These are phyloP conservation scores for Brachionus calyciflorus DNA, from an alignment of 1,140 invertebrate genomes.

Conservation along the genomic window DNA sequence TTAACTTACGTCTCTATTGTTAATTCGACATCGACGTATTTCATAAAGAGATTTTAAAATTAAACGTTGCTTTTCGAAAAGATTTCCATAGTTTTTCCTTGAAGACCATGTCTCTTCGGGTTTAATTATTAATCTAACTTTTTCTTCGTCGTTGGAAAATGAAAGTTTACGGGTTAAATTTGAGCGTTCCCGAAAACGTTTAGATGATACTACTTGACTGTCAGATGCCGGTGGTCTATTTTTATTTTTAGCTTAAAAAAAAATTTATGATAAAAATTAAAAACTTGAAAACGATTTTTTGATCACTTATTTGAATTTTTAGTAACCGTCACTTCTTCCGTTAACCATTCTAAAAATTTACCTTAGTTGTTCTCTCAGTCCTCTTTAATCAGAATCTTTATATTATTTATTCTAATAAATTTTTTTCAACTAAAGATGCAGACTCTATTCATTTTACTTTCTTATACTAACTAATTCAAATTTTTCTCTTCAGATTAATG, in stretches of 20 bases:
- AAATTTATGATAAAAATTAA: no score
- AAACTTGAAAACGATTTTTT: neutral
- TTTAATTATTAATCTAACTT: constrained; percentile 4
- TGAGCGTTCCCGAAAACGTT: neutral
- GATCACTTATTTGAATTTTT: no score
- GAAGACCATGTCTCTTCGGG: neutral
- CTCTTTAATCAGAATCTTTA: no score
- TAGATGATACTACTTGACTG: neutral
- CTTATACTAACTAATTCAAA: no score
- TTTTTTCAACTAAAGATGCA: no score
- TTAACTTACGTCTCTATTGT: constrained; percentile 31
- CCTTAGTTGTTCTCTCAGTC: no score
- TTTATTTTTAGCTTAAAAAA: neutral
- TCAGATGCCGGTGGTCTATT: neutral
- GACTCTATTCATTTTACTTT: no score
- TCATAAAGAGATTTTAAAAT: constrained; percentile 27
- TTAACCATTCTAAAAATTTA: no score
- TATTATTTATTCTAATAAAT: no score
- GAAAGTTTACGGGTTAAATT: neutral
- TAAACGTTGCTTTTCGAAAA: constrained; percentile 32
- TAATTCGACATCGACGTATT: constrained; percentile 40
- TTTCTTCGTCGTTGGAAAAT: neutral
- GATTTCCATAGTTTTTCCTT: constrained; percentile 1
- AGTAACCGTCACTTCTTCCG: no score
- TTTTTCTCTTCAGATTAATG: no score